Percentiles rank a stretch among this genome's conserved stretches.
Conservation (phyloP, 37 sponge, comb jelly and placozoan genomes). For the Halisarca cf. caerulea region DNA sequence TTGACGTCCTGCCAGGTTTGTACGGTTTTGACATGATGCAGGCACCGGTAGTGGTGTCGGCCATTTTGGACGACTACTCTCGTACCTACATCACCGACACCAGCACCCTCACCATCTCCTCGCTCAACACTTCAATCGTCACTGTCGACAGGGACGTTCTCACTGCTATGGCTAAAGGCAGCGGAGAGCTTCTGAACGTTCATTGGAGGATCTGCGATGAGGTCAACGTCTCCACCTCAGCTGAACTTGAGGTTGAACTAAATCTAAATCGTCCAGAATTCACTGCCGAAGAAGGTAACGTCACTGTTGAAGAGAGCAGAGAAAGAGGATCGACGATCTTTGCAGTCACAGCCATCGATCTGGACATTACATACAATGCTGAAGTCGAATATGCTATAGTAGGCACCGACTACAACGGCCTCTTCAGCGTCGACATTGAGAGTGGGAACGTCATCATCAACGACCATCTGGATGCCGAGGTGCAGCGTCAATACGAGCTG, state of each 20-base stretch:
- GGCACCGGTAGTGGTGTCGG: neutral
- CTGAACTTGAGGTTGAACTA: neutral
- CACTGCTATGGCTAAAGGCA: conserved; percentile 17
- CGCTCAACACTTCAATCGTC: conserved; percentile 3
- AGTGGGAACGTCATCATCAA: conserved; percentile 20
- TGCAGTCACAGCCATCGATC: conserved; percentile 27
- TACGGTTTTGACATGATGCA: neutral
- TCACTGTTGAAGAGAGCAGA: neutral
- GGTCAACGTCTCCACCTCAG: neutral
- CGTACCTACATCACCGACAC: neutral
- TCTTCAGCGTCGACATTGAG: conserved; percentile 32
- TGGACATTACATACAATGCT: conserved; percentile 29
- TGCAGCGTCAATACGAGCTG: neutral
- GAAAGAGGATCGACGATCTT: neutral
- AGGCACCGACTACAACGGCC: neutral
- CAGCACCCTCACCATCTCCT: conserved; percentile 5
- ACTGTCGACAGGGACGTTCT: neutral
- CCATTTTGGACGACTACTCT: neutral
- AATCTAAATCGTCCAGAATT: conserved; percentile 27
- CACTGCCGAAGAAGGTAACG: neutral
- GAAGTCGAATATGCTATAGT: conserved; percentile 24
- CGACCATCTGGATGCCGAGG: conserved; percentile 21
- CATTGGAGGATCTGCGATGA: conserved; percentile 35
- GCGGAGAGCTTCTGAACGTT: conserved; percentile 39
- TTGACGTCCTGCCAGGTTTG: conserved; percentile 7